Conservation (phyloP, 2,797 vertebrate species). For the Heliangelus exortis region DNA sequence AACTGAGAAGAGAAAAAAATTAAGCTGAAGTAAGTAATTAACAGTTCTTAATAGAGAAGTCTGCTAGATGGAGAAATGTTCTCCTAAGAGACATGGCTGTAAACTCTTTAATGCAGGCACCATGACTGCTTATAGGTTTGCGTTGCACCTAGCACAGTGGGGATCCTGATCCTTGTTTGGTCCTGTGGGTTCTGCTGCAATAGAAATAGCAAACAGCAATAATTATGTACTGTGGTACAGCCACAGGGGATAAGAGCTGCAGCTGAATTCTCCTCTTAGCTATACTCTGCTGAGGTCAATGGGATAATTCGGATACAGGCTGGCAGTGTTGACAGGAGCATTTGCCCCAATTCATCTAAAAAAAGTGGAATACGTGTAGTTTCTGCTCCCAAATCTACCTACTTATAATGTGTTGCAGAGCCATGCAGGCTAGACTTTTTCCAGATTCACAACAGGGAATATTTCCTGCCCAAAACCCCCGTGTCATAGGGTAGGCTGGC, state of each 20-base stretch:
- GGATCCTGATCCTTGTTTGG: constrained; percentile 40
- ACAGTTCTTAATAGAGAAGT: constrained; percentile 37
- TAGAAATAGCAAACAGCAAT: constrained; percentile 46
- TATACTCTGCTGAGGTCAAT: not conserved
- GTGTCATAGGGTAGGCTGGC: accelerated
- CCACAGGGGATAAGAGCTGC: accelerated
- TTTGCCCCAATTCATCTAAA: not conserved
- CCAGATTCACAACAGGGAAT: not conserved
- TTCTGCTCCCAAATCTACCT: not conserved
- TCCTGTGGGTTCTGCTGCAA: constrained; percentile 22
- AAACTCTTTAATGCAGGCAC: constrained; percentile 48
- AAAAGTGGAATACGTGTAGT: not conserved
- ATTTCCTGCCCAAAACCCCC: not conserved
- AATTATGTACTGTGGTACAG: not conserved
- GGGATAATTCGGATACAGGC: not conserved
- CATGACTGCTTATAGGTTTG: constrained; percentile 44
- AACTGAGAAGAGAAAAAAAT: not conserved
- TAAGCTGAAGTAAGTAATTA: constrained; percentile 45
- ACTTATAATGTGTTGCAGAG: not conserved
- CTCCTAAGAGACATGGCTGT: constrained; percentile 25
- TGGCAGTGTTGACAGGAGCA: not conserved
- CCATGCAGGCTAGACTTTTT: not conserved
- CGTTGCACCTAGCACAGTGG: constrained; percentile 26
- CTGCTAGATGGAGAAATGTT: constrained; percentile 11
- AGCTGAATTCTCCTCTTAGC: not conserved